Evolutionary conservation across 2,113 vertebrate species (phyloP), one percentile per base, ranked within the genome.

Genomic region (Poeciliopsis retropinna): DNA sequence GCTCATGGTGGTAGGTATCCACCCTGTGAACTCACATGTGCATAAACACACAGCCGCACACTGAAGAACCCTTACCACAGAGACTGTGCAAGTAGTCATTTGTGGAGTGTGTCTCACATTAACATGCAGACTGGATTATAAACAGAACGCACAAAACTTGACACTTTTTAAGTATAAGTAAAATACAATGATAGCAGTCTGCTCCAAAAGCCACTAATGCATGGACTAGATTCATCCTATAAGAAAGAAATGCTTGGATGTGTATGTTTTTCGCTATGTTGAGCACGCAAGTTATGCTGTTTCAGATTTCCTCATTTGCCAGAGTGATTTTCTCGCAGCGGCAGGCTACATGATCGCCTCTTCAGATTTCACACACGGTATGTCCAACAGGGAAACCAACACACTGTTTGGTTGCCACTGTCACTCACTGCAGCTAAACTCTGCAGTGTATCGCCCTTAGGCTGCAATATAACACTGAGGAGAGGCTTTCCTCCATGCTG

Each of bases 181-280:
- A 61, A 71, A 51, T 41, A 41, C 4, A 41, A 41, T 19, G 5
- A 19, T 7, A 31, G 67, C 41, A 65, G 68, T 68, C 57, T 73
- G 28, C 67, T 76, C 70, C 76, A 60, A 65, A 28, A 47, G 57
- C 65, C 31, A 10, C 47, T 76, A 70, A 34, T 72, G 73, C 83
- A 83, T 85, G 44, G 29, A 51, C 68, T 76, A 71, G 80, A 84
- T 77, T 79, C 60, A 69, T 79, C 41, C 69, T 44, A 61, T 78
- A 70, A 84, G 63, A 62, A 51, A 10, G 51, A 44, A 30, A 67
- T 68, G n/a, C 68, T 27, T 69, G 6, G 27, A n/a, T 72, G 19
- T 70, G 30, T 34, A 25, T 1, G 17, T 64, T 32, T 27, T 19
- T 47, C 19, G 5, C 17, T 5, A 22, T 30, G 22, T 61, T 62